A percentile compares a stretch with the other conserved stretches of the same genome.
These are phyloP conservation scores for Anser cygnoides DNA, from an alignment of 2,113 vertebrate genomes.

Conservation along the genomic window DNA sequence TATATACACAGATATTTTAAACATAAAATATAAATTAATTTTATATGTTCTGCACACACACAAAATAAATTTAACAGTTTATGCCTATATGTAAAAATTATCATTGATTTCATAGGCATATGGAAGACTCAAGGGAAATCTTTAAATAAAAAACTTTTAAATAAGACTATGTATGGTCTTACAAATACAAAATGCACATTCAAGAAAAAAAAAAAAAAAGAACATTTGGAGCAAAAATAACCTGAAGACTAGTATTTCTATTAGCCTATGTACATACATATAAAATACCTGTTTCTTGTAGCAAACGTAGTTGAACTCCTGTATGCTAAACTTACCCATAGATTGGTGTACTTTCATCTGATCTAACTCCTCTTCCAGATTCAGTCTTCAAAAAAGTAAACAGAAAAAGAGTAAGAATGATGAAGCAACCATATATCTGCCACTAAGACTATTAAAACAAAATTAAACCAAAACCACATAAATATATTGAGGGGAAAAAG, in stretches of 20 bases:
- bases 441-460: not conserved
- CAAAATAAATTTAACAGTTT: not conserved
- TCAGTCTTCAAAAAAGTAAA: conserved; percentile 73
- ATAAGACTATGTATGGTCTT: not conserved
- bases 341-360: conserved; percentile 78
- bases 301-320: conserved; percentile 78
- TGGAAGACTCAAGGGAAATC: not conserved
- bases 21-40: not conserved
- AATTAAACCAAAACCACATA: not conserved
- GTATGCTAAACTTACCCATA: conserved; percentile 79
- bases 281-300: conserved; percentile 65
- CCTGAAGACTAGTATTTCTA: not conserved
- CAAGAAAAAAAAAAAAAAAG: not conserved
- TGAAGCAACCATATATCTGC: not conserved
- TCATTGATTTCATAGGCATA: not conserved
- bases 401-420: not conserved
- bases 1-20: not conserved
- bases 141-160: not conserved
- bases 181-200: not conserved
- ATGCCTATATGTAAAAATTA: not conserved
- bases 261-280: not conserved
- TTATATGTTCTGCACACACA: not conserved
- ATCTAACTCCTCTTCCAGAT: conserved; percentile 86
- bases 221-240: not conserved
- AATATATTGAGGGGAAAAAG: not conserved